Conservation (phyloP, 2,888 invertebrate species). For the Celastrina argiolus region DNA sequence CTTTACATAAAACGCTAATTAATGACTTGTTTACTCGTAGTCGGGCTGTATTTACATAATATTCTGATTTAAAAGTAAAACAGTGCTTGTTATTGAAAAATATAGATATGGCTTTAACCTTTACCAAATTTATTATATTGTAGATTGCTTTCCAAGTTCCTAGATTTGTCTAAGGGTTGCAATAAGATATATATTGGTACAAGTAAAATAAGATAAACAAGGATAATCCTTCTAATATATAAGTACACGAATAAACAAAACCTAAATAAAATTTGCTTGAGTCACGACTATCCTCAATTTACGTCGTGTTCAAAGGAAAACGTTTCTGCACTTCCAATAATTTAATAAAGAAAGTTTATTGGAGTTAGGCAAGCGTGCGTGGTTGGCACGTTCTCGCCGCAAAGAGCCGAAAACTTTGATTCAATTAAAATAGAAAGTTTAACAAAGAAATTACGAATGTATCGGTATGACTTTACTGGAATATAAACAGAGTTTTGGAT, state of each 20-base stretch:
- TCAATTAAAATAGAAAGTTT: constrained; percentile 76
- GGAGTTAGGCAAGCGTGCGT: constrained; percentile 67
- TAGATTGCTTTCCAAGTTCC: neutral
- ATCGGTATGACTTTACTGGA: constrained; percentile 35
- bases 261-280: constrained; percentile 44
- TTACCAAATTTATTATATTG: neutral
- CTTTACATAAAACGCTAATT: constrained; percentile 3
- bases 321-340: constrained; percentile 75
- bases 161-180: no score
- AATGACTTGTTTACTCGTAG: constrained; percentile 3
- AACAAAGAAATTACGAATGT: constrained; percentile 65
- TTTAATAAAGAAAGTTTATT: constrained; percentile 76
- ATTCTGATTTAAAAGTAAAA: neutral
- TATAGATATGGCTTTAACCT: neutral
- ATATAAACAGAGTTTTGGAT: constrained; percentile 20
- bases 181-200: no score
- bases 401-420: constrained; percentile 77
- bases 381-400: constrained; percentile 72
- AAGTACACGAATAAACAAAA: constrained; percentile 20
- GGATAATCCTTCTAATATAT: neutral
- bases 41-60: neutral
- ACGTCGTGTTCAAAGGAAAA: constrained; percentile 72
- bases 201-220: neutral
- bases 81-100: neutral
- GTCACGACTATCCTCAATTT: constrained; percentile 62